Conservation (phyloP, 2,113 vertebrate genomes). For the Nothoprocta pentlandii region DNA sequence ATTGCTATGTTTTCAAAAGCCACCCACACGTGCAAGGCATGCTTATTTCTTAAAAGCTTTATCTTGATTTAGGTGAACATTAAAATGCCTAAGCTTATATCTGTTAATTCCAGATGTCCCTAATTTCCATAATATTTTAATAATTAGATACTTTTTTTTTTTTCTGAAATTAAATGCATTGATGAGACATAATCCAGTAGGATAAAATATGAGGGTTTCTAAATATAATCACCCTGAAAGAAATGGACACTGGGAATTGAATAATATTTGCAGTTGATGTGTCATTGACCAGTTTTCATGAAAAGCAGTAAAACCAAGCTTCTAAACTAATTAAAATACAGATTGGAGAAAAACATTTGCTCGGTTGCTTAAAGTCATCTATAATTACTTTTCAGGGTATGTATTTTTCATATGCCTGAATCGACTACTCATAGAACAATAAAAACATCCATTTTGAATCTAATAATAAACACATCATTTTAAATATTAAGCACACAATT, state of each 20-base stretch:
- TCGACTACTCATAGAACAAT: slow-evolving; percentile 9
- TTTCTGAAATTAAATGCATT: not conserved
- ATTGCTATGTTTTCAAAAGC: slow-evolving; percentile 60
- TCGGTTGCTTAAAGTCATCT: not conserved
- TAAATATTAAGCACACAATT: not conserved
- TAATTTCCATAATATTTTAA: not conserved
- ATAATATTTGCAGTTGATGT: not conserved
- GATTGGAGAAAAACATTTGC: not conserved
- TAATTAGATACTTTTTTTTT: not conserved
- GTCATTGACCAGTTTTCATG: not conserved
- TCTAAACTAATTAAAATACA: not conserved
- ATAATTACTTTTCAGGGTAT: not conserved
- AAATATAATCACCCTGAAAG: not conserved
- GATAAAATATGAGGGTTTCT: not conserved
- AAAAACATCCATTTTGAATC: not conserved
- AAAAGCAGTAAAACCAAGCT: not conserved
- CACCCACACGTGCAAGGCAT: slow-evolving; percentile 33
- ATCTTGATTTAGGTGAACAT: slow-evolving; percentile 29
- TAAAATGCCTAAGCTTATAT: slow-evolving; percentile 25
- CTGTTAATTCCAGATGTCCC: not conserved
- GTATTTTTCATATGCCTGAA: not conserved
- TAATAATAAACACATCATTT: not conserved
- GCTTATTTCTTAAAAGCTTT: slow-evolving; percentile 47
- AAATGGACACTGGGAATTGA: not conserved
- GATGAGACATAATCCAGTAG: not conserved